Percentiles rank a stretch among this genome's conserved stretches.
Conservation (phyloP, 2,113 vertebrate species). For the Passer montanus region DNA sequence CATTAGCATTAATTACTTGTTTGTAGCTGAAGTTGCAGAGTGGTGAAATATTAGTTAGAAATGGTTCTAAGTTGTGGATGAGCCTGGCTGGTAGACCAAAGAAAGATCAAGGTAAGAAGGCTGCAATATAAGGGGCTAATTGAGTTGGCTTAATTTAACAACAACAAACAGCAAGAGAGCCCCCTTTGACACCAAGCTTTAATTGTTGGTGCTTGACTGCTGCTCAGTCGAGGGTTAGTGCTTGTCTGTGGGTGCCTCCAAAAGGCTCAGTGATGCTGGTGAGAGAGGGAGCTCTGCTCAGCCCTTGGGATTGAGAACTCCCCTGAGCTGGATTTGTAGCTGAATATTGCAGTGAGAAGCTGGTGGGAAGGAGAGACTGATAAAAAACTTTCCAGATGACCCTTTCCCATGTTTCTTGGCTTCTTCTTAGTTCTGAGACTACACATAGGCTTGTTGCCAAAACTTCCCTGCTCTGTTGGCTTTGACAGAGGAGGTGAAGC, state of each 20-base stretch:
- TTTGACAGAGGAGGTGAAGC: neutral
- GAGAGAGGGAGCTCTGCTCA: neutral
- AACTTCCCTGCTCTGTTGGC: neutral
- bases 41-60: constrained; percentile 42
- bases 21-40: constrained; percentile 46
- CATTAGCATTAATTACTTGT: constrained; percentile 67
- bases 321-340: neutral
- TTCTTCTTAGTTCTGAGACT: neutral
- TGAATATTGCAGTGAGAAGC: neutral
- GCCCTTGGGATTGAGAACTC: fast-evolving
- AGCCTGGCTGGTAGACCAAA: constrained; percentile 40
- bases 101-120: constrained; percentile 24
- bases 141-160: constrained; percentile 41
- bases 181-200: neutral
- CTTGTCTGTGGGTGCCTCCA: neutral
- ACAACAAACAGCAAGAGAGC: neutral
- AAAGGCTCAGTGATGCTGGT: neutral
- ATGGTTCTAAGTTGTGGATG: constrained; percentile 9
- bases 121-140: constrained; percentile 14
- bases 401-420: neutral
- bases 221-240: neutral
- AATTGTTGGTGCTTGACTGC: neutral
- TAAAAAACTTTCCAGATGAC: neutral
- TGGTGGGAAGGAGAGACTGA: neutral
- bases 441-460: neutral